Percentiles rank a stretch among this genome's conserved stretches.
These are phyloP conservation scores for Nymphalis io DNA, from an alignment of 1,140 invertebrate genomes.

Conservation along the genomic window DNA sequence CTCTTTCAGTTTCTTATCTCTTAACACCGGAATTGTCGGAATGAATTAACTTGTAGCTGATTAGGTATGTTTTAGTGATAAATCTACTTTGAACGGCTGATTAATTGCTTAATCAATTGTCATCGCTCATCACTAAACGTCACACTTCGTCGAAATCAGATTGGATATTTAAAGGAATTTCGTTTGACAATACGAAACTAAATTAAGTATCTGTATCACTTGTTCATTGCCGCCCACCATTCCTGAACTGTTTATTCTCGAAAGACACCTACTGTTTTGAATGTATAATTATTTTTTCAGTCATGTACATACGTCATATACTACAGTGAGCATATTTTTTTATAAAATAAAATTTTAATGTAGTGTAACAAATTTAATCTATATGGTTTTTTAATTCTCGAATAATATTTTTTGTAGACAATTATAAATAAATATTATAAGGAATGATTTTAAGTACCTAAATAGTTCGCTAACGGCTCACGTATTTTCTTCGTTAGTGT, in stretches of 20 bases:
- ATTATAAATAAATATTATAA: too few species aligned
- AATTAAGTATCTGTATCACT: slow-evolving; percentile 29
- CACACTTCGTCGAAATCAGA: background rate
- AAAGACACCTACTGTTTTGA: slow-evolving; percentile 38
- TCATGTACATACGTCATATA: slow-evolving; percentile 17
- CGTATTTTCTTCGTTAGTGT: too few species aligned
- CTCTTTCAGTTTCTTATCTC: too few species aligned
- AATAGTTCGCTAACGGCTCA: too few species aligned
- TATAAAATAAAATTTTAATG: background rate
- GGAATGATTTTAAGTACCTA: too few species aligned
- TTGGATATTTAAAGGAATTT: slow-evolving; percentile 15
- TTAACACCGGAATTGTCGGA: too few species aligned
- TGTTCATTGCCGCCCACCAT: slow-evolving; percentile 33
- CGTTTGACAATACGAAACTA: slow-evolving; percentile 34
- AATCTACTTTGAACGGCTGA: slow-evolving; percentile 21
- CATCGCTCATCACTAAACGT: slow-evolving; percentile 6
- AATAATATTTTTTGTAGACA: too few species aligned
- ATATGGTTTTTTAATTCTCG: too few species aligned
- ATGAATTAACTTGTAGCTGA: too few species aligned
- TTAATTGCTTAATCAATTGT: slow-evolving; percentile 25
- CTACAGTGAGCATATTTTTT: slow-evolving; percentile 41
- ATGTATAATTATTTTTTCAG: slow-evolving; percentile 30
- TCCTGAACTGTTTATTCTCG: slow-evolving; percentile 38
- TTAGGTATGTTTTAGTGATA: background rate
- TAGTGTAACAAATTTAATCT: too few species aligned